Conservation (phyloP, 1,140 invertebrate genomes). For the roundworm (Caenorhabditis elegans) region DNA sequence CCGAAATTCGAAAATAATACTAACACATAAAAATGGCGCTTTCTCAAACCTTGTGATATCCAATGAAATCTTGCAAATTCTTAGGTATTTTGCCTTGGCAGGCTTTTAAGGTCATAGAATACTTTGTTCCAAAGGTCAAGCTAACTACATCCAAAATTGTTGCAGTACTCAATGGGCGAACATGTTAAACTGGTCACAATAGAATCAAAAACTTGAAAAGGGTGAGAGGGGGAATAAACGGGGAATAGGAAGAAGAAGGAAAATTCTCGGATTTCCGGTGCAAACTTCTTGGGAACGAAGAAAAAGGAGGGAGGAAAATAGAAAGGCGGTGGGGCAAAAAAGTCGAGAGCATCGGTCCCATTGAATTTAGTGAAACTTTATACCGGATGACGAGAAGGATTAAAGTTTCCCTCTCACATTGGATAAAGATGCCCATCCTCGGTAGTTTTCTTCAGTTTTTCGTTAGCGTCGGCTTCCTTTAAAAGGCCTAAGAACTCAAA, state of each 20-base stretch:
- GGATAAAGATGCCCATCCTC: background rate
- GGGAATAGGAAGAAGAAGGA: constrained; percentile 17
- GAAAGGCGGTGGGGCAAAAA: background rate
- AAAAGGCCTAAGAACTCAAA: background rate
- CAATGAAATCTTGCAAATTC: too few species aligned
- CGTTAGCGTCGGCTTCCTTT: background rate
- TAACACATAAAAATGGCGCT: too few species aligned
- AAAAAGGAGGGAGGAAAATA: background rate
- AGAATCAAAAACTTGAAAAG: constrained; percentile 16
- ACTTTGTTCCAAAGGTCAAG: background rate
- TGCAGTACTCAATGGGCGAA: constrained; percentile 13
- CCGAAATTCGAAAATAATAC: too few species aligned
- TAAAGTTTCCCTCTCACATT: background rate
- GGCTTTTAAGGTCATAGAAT: constrained; percentile 2
- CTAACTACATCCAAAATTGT: constrained; percentile 6
- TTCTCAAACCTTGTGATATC: too few species aligned
- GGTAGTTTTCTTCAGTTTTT: background rate
- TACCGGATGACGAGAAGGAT: constrained; percentile 21
- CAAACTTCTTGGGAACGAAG: constrained; percentile 23
- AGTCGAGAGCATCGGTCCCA: background rate
- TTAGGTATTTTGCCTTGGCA: too few species aligned
- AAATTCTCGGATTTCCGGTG: constrained; percentile 34
- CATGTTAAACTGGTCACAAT: constrained; percentile 9
- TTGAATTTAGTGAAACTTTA: constrained; percentile 31
- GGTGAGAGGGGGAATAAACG: background rate